A percentile compares a stretch with the other conserved stretches of the same genome.
Evolutionary conservation across 37 sponge, comb jelly and placozoan genomes (phyloP).

Genomic region (Dysidea cf. avara): DNA sequence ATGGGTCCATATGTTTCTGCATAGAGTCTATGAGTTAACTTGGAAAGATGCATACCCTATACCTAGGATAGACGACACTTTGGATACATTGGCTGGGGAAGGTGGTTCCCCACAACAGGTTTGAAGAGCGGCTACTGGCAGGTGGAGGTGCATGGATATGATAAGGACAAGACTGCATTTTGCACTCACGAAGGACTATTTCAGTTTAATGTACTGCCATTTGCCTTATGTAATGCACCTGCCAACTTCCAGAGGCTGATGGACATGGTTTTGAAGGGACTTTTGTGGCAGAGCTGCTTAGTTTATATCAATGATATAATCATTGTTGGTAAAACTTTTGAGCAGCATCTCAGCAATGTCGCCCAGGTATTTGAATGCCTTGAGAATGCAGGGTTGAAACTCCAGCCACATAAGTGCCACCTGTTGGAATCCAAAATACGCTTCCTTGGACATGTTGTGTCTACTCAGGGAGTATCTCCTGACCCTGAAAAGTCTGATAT

Average conservation of each 20-base stretch:
- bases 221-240: constrained; percentile 14
- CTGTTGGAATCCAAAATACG: too few species aligned
- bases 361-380: neutral
- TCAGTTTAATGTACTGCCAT: constrained; percentile 34
- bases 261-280: constrained; percentile 12
- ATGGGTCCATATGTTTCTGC: too few species aligned
- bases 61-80: constrained; percentile 16
- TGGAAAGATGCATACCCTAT: too few species aligned
- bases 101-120: constrained; percentile 19
- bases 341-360: constrained; percentile 10
- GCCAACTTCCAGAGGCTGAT: constrained; percentile 25
- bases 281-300: neutral
- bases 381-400: constrained; percentile 3
- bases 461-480: too few species aligned
- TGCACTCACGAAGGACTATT: constrained; percentile 19
- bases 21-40: too few species aligned
- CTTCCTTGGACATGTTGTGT: too few species aligned
- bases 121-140: constrained; percentile 22
- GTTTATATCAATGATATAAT: constrained; percentile 24
- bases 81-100: constrained; percentile 16
- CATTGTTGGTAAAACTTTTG: constrained; percentile 10
- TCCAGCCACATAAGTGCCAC: constrained; percentile 6
- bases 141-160: constrained; percentile 5
- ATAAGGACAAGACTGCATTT: constrained; percentile 23
- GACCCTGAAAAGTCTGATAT: neutral